Percentiles rank a stretch among this genome's conserved stretches.
phyloP scores from a whole-genome alignment of 2,888 invertebrate species.

The Seladonia tumulorum region DNA sequence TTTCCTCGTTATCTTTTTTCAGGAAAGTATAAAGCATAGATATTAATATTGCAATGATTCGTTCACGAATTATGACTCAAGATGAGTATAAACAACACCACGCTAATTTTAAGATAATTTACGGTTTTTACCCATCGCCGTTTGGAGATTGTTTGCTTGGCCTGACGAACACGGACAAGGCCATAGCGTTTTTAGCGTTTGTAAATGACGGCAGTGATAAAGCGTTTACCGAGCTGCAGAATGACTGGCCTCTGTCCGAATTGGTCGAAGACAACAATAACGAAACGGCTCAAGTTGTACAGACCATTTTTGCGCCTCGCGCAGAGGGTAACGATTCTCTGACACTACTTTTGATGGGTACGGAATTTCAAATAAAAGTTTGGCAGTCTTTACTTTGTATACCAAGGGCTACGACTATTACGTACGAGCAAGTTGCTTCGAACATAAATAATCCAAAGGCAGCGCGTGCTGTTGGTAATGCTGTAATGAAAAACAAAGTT shows the following conservation, averaged over 20 bases:
- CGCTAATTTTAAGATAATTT: constrained; percentile 64
- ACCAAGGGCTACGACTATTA: constrained; percentile 68
- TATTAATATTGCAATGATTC: constrained; percentile 47
- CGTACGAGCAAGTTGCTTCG: constrained; percentile 75
- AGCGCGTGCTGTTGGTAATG: constrained; percentile 75
- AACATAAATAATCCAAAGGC: constrained; percentile 75
- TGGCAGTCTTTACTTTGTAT: constrained; percentile 75
- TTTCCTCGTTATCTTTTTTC: background rate
- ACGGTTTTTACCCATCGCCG: constrained; percentile 71
- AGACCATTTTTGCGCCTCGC: constrained; percentile 61
- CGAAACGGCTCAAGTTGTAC: constrained; percentile 50
- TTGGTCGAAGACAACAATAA: constrained; percentile 44
- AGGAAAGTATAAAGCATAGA: background rate
- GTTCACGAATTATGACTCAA: constrained; percentile 42
- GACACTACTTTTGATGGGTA: constrained; percentile 74
- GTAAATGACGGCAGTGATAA: constrained; percentile 56
- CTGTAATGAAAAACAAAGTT: constrained; percentile 76
- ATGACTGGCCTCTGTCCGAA: constrained; percentile 70
- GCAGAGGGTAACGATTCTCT: constrained; percentile 36
- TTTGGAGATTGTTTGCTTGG: constrained; percentile 77
- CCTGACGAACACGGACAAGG: constrained; percentile 62
- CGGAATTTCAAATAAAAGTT: constrained; percentile 78
- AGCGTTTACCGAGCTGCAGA: constrained; percentile 60
- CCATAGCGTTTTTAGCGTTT: constrained; percentile 74
- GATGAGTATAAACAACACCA: constrained; percentile 44